Evolutionary conservation across 1,140 invertebrate genomes (phyloP).

Genomic region (Diprion similis): DNA sequence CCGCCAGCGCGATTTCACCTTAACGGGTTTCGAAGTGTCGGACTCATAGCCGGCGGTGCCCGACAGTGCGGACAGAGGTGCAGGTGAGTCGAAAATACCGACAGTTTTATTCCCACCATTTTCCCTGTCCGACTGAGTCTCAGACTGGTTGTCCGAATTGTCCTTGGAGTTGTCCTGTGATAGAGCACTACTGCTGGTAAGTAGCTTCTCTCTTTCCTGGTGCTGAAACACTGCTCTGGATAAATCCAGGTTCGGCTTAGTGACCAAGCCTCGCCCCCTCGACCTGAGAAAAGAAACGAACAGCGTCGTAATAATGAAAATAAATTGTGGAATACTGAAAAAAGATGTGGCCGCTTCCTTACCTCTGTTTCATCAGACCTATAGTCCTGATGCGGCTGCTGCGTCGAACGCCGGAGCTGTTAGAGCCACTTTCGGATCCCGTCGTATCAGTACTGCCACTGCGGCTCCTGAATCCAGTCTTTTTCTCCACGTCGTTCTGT

Average conservation of each 20-base stretch:
- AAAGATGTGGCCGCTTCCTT: background rate
- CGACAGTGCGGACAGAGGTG: constrained; percentile 33
- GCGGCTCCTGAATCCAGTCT: constrained; percentile 47
- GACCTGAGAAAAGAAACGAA: constrained; percentile 36
- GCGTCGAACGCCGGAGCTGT: constrained; percentile 55
- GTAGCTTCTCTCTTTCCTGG: constrained; percentile 45
- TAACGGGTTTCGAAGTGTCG: constrained; percentile 73
- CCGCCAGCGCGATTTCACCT: constrained; percentile 87
- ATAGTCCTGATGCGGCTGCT: constrained; percentile 60
- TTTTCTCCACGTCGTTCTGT: constrained; percentile 47
- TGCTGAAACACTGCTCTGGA: constrained; percentile 40
- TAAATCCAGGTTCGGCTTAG: constrained; percentile 48
- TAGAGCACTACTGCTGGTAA: background rate
- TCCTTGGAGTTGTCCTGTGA: constrained; percentile 39
- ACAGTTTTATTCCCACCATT: constrained; percentile 41
- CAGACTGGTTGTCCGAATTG: constrained; percentile 38
- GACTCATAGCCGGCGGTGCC: constrained; percentile 52
- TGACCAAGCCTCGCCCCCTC: constrained; percentile 54
- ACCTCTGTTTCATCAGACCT: constrained; percentile 56
- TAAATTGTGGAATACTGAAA: background rate
- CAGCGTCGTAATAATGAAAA: background rate
- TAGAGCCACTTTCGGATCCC: constrained; percentile 57
- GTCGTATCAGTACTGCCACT: constrained; percentile 59
- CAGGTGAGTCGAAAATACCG: constrained; percentile 37
- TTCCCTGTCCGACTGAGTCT: constrained; percentile 48